Percentiles rank a stretch among this genome's conserved stretches.
These are phyloP conservation scores for Andrena fulva DNA, from an alignment of 2,888 invertebrate species.

Conservation along the genomic window DNA sequence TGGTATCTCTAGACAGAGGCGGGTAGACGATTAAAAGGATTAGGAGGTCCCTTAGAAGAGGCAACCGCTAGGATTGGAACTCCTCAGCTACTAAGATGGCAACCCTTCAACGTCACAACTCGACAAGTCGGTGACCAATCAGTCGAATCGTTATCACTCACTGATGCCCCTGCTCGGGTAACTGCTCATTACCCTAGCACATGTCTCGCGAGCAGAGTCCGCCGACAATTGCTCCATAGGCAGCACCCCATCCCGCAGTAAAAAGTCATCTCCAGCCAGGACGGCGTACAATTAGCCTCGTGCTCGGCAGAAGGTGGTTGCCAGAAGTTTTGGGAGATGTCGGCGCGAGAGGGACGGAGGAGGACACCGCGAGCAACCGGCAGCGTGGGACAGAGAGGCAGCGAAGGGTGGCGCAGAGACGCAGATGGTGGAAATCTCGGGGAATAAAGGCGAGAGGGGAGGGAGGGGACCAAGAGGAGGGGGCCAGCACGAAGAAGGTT, in stretches of 20 bases:
- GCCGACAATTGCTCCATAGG: conserved; percentile 19
- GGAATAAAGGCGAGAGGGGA: conserved; percentile 70
- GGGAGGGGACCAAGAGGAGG: conserved; percentile 19
- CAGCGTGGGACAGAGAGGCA: conserved; percentile 30
- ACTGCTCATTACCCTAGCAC: neutral
- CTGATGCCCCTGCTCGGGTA: neutral
- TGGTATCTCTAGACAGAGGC: too few species aligned
- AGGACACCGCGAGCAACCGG: conserved; percentile 15
- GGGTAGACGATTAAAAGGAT: too few species aligned
- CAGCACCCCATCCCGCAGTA: conserved; percentile 9
- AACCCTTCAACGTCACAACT: too few species aligned
- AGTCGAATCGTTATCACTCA: neutral
- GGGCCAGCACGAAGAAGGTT: conserved; percentile 57
- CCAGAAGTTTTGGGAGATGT: conserved; percentile 42
- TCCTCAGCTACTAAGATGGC: too few species aligned
- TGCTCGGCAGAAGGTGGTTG: conserved; percentile 64
- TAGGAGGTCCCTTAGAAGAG: too few species aligned
- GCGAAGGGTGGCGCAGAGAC: conserved; percentile 66
- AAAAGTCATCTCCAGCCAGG: conserved; percentile 18
- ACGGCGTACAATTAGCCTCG: conserved; percentile 49
- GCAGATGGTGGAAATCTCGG: conserved; percentile 81
- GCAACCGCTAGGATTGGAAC: too few species aligned
- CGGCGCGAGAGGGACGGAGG: conserved; percentile 20
- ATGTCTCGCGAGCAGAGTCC: conserved; percentile 33
- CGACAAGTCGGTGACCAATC: neutral